Evolutionary conservation across 2,888 invertebrate species (phyloP), one percentile per base, ranked within the genome.

Genomic region (Macrophya annulata): DNA sequence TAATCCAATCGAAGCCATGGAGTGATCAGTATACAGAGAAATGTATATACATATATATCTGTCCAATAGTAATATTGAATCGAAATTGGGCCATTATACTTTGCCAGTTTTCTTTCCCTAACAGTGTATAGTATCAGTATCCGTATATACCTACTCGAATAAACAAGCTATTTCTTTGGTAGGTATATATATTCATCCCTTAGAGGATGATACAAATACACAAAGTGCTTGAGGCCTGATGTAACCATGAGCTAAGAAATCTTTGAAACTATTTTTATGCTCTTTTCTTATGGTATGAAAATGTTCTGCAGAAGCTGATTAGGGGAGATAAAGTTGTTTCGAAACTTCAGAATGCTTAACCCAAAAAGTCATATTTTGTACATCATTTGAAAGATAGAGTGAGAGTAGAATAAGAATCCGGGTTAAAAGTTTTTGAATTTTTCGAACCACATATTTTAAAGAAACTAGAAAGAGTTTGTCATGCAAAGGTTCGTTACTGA

Each of bases 31-130:
- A 81, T 40, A 81, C 51, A 62, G 48, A 79, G 17, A 74, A 2
- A 74, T 37, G 31, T 31, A 51, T 40, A 55, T 79, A 40, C 17
- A 51, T 40, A 55, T 79, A 40, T 43, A n/a, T 59, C 21, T 21
- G 43, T 43, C 81, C 15, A 62, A n/a, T 59, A 8, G 88, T 88
- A 89, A 89, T 90, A 91, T 92, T 88, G 90, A 89, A 90, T 91
- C 91, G 89, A 89, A 92, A 92, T 91, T 87, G 90, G 87, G 68
- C 77, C 77, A 84, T 84, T 84, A 84, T 84, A 76, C 84, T 84
- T 84, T 84, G 51, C 48, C 76, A 62, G 43, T 74, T 77, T 59
- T 15, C 9, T 17, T 17, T 25, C 84, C 72, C 37, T 15, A 77
- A 21, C 43, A 45, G 45, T 74, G 72, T 74, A 21, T 43, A 31